Evolutionary conservation across 1,140 invertebrate genomes (phyloP), one percentile per base, ranked within the genome.

Genomic region (Aphidius gifuensis): DNA sequence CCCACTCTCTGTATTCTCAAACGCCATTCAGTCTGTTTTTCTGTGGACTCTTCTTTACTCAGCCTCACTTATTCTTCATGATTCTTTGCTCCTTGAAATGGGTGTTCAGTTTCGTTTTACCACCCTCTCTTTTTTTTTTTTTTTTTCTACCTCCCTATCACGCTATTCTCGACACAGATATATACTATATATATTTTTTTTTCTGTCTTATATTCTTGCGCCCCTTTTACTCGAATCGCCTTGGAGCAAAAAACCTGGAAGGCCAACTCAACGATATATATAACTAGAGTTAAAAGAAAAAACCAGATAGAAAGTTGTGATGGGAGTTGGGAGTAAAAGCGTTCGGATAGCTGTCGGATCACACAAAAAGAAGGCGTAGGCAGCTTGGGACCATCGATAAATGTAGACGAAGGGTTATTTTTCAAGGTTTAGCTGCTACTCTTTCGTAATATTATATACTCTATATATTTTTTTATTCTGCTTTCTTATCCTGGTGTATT

Each of bases 351-450:
- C 59, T 63, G 61, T 54, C 59, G 51, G 51, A 9, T 58, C 46
- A 23, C n/a, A 32, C 43, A 62, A 58, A 45, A 54, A 47, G 46
- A 62, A 21, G n/a, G 48, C 1, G 53, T 9, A 38, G 55, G 39
- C 53, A 58, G 70, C 23, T 32, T 42, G 65, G 64, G 46, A 62
- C 66, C 49, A 61, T 68, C 43, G 23, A 70, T 61, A 65, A 47
- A 70, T 64, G 69, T 71, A 69, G 73, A 60, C 67, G 62, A 71
- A 70, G 71, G 68, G 71, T 72, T 75, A 75, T 78, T 78, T 78
- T 78, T 77, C 73, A 69, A 67, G 68, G 64, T 65, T 74, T 70
- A 62, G 63, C 40, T 68, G 59, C 65, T 68, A 66, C 61, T 66
- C 63, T 68, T 69, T 57, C 45, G 56, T 55, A 61, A 64, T 68